These are phyloP conservation scores for Parnassius orleans DNA, from an alignment of 2,888 invertebrate species.

Conservation along the genomic window DNA sequence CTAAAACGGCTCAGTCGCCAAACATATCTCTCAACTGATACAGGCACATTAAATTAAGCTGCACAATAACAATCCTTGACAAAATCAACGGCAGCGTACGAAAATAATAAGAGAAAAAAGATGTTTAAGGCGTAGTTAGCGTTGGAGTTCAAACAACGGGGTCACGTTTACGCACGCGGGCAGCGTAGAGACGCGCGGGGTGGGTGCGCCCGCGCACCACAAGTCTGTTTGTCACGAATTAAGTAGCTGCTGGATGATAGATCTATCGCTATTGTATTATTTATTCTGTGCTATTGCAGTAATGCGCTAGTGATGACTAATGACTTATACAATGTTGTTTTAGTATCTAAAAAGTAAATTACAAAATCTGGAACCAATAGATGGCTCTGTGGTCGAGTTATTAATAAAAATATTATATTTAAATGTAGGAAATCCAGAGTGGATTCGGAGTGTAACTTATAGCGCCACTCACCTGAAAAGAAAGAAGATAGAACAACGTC, in stretches of 20 bases:
- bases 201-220: constrained; percentile 51
- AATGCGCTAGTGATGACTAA: too few species aligned
- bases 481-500: too few species aligned
- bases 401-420: too few species aligned
- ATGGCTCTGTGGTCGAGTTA: too few species aligned
- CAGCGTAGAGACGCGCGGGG: constrained; percentile 46
- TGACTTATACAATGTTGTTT: too few species aligned
- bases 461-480: too few species aligned
- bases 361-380: too few species aligned
- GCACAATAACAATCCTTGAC: constrained; percentile 31
- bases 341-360: too few species aligned
- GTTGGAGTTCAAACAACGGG: constrained; percentile 70
- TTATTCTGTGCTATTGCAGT: too few species aligned
- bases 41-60: constrained; percentile 6
- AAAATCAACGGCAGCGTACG: constrained; percentile 39
- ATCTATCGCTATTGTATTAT: too few species aligned
- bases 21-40: not conserved
- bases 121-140: constrained; percentile 47
- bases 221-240: constrained; percentile 46
- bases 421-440: too few species aligned
- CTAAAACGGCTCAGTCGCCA: not conserved
- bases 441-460: too few species aligned
- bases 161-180: constrained; percentile 78
- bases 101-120: constrained; percentile 44
- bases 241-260: constrained; percentile 22